Evolutionary conservation across 2,113 vertebrate species (phyloP).

Genomic region (Neogobius melanostomus): DNA sequence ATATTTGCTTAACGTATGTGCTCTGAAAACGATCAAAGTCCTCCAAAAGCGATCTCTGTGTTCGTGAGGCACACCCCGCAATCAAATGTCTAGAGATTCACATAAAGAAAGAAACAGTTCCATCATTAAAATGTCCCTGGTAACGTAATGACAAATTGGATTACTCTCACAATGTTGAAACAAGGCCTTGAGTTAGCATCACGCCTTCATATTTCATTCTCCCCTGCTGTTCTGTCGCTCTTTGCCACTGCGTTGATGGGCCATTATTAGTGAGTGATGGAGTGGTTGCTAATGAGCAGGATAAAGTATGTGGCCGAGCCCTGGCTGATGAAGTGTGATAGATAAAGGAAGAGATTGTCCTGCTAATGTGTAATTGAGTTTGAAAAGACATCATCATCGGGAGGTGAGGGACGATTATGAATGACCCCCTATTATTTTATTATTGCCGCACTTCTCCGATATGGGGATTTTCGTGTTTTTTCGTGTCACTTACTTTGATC

Average conservation of each 20-base stretch:
- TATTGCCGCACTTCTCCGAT: constrained; percentile 46
- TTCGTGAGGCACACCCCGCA: not conserved
- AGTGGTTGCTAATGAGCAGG: constrained; percentile 72
- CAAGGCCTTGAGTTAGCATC: constrained; percentile 57
- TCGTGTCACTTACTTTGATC: constrained; percentile 55
- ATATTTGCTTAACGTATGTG: too few relatives aligned
- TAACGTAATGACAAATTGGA: constrained; percentile 26
- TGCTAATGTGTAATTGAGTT: constrained; percentile 74
- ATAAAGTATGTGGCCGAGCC: constrained; percentile 55
- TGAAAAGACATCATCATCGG: constrained; percentile 70
- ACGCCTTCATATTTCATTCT: constrained; percentile 76
- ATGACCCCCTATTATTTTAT: constrained; percentile 65
- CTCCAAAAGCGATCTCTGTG: too few relatives aligned
- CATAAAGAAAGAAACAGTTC: not conserved
- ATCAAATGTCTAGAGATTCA: not conserved
- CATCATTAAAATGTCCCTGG: not conserved
- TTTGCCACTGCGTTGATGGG: constrained; percentile 72
- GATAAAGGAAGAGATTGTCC: constrained; percentile 71
- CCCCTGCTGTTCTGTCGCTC: constrained; percentile 66
- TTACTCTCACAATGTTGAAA: constrained; percentile 55
- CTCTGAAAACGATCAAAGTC: too few relatives aligned
- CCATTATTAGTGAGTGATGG: constrained; percentile 76
- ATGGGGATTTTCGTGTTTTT: constrained; percentile 55
- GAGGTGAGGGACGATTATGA: constrained; percentile 59
- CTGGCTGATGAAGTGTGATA: constrained; percentile 73